Conservation (phyloP, 2,797 vertebrate genomes). For the Pantherophis alleghaniensis region DNA sequence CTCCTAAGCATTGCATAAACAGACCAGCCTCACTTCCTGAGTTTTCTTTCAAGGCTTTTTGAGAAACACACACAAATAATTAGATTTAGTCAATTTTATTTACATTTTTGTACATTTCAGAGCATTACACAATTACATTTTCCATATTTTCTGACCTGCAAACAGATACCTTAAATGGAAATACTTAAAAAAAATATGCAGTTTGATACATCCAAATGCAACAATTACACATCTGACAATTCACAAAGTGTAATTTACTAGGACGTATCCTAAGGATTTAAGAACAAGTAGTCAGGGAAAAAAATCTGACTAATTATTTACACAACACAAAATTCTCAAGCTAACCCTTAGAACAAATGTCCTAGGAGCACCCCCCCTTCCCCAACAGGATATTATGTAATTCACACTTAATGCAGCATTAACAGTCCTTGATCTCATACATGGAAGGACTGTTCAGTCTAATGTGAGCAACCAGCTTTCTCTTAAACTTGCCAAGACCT, state of each 20-base stretch:
- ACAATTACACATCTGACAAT: constrained; percentile 80
- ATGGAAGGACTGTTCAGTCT: constrained; percentile 57
- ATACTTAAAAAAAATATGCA: constrained; percentile 67
- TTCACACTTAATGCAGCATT: constrained; percentile 69
- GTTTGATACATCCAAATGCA: constrained; percentile 80
- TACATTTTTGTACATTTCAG: constrained; percentile 85
- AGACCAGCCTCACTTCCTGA: constrained; percentile 63
- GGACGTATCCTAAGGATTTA: constrained; percentile 78
- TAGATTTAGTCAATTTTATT: constrained; percentile 91
- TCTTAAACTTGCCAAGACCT: constrained; percentile 66
- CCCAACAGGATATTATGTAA: constrained; percentile 61
- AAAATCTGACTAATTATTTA: constrained; percentile 79
- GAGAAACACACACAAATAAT: constrained; percentile 85
- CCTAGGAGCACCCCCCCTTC: constrained; percentile 62
- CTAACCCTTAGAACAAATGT: constrained; percentile 66
- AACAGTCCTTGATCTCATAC: constrained; percentile 67
- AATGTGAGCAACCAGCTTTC: constrained; percentile 63
- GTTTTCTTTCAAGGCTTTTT: constrained; percentile 76
- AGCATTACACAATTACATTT: constrained; percentile 83
- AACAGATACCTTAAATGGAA: constrained; percentile 89
- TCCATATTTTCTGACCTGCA: constrained; percentile 94
- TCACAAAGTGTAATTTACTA: constrained; percentile 78
- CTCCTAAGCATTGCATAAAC: constrained; percentile 60
- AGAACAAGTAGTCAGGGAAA: constrained; percentile 74
- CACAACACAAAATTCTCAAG: constrained; percentile 72